These are phyloP conservation scores for Eledona agricola DNA, from an alignment of 2,888 invertebrate species.

Conservation along the genomic window DNA sequence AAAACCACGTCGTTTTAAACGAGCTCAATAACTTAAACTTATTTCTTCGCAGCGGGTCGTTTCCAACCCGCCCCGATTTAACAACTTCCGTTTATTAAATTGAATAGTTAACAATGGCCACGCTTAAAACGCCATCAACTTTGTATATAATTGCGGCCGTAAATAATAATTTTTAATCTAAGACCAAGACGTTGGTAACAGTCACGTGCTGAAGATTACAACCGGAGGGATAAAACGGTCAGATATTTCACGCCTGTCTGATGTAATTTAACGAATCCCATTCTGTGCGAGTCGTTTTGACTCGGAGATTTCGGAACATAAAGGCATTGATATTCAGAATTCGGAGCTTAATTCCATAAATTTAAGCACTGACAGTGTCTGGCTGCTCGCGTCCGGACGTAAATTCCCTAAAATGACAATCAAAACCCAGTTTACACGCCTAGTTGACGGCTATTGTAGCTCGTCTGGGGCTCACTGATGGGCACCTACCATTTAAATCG, in stretches of 20 bases:
- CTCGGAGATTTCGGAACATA: conserved; percentile 26
- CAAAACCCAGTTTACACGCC: conserved; percentile 55
- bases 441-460: conserved; percentile 55
- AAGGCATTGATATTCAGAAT: conserved; percentile 41
- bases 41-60: conserved; percentile 40
- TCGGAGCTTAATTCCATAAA: conserved; percentile 39
- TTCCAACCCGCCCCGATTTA: conserved; percentile 39
- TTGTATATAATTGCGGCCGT: conserved; percentile 26
- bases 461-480: conserved; percentile 40
- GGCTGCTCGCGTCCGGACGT: conserved; percentile 44
- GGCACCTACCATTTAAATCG: conserved; percentile 35
- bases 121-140: conserved; percentile 24
- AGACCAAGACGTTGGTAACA: conserved; percentile 33
- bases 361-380: conserved; percentile 38
- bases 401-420: conserved; percentile 54
- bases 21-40: conserved; percentile 42
- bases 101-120: conserved; percentile 35
- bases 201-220: conserved; percentile 42
- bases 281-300: conserved; percentile 32
- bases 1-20: conserved; percentile 42
- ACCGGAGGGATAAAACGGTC: conserved; percentile 36
- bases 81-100: conserved; percentile 42
- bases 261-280: conserved; percentile 39
- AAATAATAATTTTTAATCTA: conserved; percentile 37
- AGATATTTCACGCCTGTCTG: conserved; percentile 41